These are phyloP conservation scores for Aphelinus certus DNA, from an alignment of 1,140 invertebrate species.

Conservation along the genomic window DNA sequence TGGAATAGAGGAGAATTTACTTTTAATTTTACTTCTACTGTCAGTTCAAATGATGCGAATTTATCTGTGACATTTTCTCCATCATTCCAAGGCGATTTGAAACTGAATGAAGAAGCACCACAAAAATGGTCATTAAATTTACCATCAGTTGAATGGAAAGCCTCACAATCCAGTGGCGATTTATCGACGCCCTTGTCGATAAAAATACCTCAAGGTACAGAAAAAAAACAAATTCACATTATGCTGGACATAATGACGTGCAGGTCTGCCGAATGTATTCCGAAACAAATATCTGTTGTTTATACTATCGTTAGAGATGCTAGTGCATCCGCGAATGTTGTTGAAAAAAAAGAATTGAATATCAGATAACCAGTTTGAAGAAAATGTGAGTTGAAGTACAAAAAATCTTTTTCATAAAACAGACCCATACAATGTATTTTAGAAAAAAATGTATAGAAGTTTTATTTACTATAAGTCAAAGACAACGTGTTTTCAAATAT, in stretches of 20 bases:
- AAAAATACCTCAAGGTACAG: conserved; percentile 53
- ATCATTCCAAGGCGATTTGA: conserved; percentile 66
- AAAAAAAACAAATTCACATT: conserved; percentile 52
- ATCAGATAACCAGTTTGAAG: conserved; percentile 34
- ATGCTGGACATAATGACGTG: conserved; percentile 64
- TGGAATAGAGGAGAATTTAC: conserved; percentile 61
- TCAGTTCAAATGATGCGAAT: conserved; percentile 64
- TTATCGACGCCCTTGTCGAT: conserved; percentile 56
- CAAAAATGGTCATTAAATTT: conserved; percentile 70
- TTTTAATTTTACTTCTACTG: conserved; percentile 62
- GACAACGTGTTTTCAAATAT: neutral
- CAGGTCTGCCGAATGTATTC: conserved; percentile 62
- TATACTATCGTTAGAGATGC: conserved; percentile 61
- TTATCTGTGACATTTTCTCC: conserved; percentile 64
- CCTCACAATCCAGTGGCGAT: conserved; percentile 51
- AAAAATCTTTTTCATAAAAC: too few relatives aligned
- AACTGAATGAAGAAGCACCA: conserved; percentile 73
- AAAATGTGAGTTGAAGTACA: too few relatives aligned
- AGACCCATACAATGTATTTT: too few relatives aligned
- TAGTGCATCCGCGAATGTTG: conserved; percentile 45
- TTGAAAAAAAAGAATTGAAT: conserved; percentile 49
- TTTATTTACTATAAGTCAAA: neutral
- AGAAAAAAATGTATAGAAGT: neutral
- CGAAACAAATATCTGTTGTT: conserved; percentile 58
- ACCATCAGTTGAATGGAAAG: conserved; percentile 55